A percentile compares a stretch with the other conserved stretches of the same genome.
phyloP scores from a whole-genome alignment of 2,113 vertebrate genomes.

The Semicossyphus pulcher region DNA sequence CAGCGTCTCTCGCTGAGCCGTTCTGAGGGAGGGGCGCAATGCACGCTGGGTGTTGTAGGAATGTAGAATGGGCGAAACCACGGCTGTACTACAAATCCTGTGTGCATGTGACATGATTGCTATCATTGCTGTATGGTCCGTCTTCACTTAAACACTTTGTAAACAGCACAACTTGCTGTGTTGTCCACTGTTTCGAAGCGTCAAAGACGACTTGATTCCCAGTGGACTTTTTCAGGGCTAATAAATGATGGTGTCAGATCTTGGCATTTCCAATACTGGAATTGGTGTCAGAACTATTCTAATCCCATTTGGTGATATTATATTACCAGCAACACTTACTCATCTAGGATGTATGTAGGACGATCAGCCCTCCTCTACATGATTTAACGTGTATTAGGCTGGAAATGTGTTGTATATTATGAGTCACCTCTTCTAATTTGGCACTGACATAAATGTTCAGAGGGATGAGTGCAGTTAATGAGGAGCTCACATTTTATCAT shows the following conservation, averaged over 20 bases:
- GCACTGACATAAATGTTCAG: conserved; percentile 21
- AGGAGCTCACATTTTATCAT: conserved; percentile 32
- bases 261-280: background rate
- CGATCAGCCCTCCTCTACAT: background rate
- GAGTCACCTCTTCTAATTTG: conserved; percentile 39
- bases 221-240: background rate
- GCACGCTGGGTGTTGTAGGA: too few relatives aligned
- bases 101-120: too few relatives aligned
- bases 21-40: too few relatives aligned
- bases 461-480: conserved; percentile 29
- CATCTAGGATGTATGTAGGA: background rate
- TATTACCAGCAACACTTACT: background rate
- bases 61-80: too few relatives aligned
- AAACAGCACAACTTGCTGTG: background rate
- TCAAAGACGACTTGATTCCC: too few relatives aligned
- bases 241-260: background rate
- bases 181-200: too few relatives aligned
- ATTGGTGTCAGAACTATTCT: background rate
- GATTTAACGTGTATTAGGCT: background rate
- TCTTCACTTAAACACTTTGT: too few relatives aligned
- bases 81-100: too few relatives aligned
- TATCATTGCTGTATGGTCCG: too few relatives aligned
- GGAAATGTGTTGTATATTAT: conserved; percentile 25
- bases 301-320: background rate
- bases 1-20: too few relatives aligned